Evolutionary conservation across 1,140 invertebrate genomes (phyloP).

Genomic region (Trissolcus basalis): DNA sequence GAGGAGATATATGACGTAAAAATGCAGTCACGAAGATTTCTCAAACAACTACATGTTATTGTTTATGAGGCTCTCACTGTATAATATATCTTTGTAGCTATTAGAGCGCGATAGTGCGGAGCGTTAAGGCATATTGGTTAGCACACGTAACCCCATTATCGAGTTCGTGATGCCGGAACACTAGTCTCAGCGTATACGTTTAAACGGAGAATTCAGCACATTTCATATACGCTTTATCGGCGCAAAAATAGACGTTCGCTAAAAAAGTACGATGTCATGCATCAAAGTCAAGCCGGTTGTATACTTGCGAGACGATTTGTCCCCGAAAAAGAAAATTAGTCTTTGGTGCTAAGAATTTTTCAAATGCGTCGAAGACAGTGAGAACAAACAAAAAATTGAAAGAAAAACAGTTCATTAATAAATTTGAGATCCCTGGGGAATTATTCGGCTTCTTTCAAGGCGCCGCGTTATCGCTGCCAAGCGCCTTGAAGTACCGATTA

Average conservation of each 20-base stretch:
- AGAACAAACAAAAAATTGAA: no score
- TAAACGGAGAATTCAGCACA: conserved; percentile 46
- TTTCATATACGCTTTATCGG: conserved; percentile 56
- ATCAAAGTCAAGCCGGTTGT: no score
- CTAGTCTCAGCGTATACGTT: conserved; percentile 63
- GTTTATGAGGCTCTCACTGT: conserved; percentile 64
- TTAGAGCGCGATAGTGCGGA: conserved; percentile 63
- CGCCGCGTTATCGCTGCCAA: conserved; percentile 66
- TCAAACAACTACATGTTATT: conserved; percentile 68
- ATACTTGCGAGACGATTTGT: no score
- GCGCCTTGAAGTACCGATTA: conserved; percentile 66
- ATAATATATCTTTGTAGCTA: conserved; percentile 69
- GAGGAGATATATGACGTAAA: background rate
- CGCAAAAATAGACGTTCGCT: conserved; percentile 59
- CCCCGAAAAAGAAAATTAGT: no score
- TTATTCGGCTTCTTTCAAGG: conserved; percentile 65
- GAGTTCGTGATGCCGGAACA: conserved; percentile 69
- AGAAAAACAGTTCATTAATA: no score
- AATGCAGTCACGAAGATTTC: conserved; percentile 25
- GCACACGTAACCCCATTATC: conserved; percentile 67
- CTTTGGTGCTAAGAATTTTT: no score
- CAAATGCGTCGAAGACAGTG: no score
- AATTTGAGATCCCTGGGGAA: no score
- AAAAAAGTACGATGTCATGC: no score
- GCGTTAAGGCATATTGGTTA: conserved; percentile 51